These are phyloP conservation scores for Halichoerus grypus DNA, from an alignment of 2,113 vertebrate species.

Conservation along the genomic window DNA sequence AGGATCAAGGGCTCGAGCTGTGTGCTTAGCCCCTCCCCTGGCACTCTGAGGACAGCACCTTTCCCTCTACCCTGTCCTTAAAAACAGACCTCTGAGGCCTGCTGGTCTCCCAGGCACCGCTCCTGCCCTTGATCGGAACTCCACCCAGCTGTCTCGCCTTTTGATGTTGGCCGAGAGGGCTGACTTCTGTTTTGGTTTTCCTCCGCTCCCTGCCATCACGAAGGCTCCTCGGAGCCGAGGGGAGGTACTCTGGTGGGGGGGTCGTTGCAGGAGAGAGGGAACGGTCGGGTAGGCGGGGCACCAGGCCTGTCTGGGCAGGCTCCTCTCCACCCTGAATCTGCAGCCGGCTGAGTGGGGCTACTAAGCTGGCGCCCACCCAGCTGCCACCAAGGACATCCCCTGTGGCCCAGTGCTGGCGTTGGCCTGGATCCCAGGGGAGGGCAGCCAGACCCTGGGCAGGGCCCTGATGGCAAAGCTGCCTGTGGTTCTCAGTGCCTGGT, in stretches of 20 bases:
- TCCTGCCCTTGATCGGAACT: neutral
- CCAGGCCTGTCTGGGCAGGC: neutral
- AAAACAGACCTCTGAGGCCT: neutral
- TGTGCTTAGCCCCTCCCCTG: neutral
- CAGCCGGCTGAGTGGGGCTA: neutral
- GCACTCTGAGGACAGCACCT: neutral
- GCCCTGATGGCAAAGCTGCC: neutral
- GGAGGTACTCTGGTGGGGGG: neutral
- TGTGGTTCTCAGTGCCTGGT: neutral
- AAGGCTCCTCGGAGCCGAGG: neutral
- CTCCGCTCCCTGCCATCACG: neutral
- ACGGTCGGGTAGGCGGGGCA: neutral
- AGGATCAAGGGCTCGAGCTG: neutral
- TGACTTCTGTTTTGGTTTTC: neutral
- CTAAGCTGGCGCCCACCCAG: neutral
- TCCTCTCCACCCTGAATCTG: too few species aligned
- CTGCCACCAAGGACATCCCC: neutral
- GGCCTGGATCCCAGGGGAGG: neutral
- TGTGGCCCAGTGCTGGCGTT: neutral
- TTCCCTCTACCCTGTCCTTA: neutral
- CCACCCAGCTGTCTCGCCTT: neutral
- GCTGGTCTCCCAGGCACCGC: neutral
- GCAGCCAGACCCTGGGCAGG: neutral
- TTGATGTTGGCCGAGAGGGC: neutral
- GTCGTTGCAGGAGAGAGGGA: neutral